These are phyloP conservation scores for Gavia stellata DNA, from an alignment of 2,113 vertebrate species.

Conservation along the genomic window DNA sequence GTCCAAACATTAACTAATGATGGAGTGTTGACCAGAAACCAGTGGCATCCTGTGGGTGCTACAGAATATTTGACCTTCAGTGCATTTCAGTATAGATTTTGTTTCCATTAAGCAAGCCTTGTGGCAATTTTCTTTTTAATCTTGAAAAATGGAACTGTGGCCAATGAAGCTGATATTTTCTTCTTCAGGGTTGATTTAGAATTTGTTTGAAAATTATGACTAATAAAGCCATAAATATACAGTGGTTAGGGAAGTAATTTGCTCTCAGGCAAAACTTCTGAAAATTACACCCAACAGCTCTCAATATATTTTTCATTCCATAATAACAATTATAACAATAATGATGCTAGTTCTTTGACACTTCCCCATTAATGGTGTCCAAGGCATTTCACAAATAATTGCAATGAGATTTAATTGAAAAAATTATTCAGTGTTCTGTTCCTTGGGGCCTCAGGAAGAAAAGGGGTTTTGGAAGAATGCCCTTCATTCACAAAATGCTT, in stretches of 20 bases:
- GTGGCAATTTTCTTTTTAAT: neutral
- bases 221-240: conserved; percentile 11
- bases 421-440: neutral
- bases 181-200: neutral
- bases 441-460: neutral
- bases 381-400: neutral
- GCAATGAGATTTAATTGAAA: neutral
- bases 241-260: neutral
- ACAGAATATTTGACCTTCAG: neutral
- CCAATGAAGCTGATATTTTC: conserved; percentile 1
- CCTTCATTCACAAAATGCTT: neutral
- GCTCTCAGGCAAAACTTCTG: conserved; percentile 2
- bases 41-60: neutral
- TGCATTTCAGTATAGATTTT: conserved; percentile 3
- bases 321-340: neutral
- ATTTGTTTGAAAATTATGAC: conserved; percentile 5
- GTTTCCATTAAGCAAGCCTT: neutral
- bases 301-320: neutral
- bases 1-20: neutral
- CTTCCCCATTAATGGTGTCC: neutral
- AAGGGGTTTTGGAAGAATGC: neutral
- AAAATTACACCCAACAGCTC: neutral
- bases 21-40: neutral
- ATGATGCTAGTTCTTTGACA: neutral
- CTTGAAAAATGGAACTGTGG: conserved; percentile 1